These are phyloP conservation scores for Vombatus ursinus DNA, from an alignment of 2,113 vertebrate genomes.

Conservation along the genomic window DNA sequence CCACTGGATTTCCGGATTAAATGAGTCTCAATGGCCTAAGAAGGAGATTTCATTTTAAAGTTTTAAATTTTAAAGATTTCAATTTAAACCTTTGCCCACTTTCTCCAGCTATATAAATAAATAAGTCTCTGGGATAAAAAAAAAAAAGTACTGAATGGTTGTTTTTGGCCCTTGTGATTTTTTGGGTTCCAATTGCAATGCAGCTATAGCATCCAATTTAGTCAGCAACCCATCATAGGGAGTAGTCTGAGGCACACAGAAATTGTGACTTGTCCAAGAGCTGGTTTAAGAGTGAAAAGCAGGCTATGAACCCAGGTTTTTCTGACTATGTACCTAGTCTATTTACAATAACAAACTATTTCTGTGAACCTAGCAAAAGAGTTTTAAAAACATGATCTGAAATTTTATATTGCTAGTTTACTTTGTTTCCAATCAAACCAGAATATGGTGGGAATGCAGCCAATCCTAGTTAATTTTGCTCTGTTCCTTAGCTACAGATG, in stretches of 20 bases:
- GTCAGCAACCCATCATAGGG: background rate
- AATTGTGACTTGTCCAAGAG: background rate
- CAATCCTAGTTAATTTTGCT: background rate
- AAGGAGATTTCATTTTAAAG: background rate
- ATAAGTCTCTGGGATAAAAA: background rate
- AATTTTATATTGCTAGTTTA: background rate
- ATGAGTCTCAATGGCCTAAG: slow-evolving; percentile 95
- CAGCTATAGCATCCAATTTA: background rate
- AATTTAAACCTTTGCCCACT: background rate
- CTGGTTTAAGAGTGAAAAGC: background rate
- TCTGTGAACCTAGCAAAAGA: background rate
- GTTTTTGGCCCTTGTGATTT: background rate
- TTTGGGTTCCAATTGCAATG: background rate
- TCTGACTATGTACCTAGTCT: background rate
- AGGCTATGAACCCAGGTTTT: background rate
- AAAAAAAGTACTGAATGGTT: background rate
- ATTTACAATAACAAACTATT: background rate
- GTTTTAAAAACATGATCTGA: background rate
- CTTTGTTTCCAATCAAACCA: background rate
- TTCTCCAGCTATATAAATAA: background rate
- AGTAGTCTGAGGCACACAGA: background rate
- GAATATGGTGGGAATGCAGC: background rate
- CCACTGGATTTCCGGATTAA: slow-evolving; percentile 94
- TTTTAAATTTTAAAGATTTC: background rate
- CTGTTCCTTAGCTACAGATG: background rate